phyloP scores from a whole-genome alignment of 2,888 invertebrate genomes.

The Aquatica leii region DNA sequence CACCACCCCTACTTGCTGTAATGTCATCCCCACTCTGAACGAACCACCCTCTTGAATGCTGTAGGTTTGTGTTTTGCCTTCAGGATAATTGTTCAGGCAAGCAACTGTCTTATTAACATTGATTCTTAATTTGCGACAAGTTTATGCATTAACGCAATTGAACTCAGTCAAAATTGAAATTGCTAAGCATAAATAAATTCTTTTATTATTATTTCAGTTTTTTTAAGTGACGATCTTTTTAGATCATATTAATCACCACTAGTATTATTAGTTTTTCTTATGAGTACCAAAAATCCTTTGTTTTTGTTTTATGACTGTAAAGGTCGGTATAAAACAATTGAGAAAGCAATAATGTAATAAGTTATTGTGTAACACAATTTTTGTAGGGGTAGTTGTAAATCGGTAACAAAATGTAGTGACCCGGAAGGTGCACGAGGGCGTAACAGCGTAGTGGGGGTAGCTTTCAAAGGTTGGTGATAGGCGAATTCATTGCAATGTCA shows the following conservation, averaged over 20 bases:
- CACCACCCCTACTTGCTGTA: conserved; percentile 59
- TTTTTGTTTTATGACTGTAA: too few species aligned
- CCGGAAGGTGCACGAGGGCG: conserved; percentile 60
- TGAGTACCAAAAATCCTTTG: too few species aligned
- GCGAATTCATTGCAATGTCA: conserved; percentile 48
- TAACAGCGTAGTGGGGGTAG: conserved; percentile 55
- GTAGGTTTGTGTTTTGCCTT: conserved; percentile 19
- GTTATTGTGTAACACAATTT: conserved; percentile 42
- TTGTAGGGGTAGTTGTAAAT: conserved; percentile 52
- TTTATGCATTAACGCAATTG: too few species aligned
- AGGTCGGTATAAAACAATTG: conserved; percentile 15
- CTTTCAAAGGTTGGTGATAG: conserved; percentile 33
- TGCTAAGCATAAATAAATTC: too few species aligned
- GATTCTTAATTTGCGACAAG: background rate
- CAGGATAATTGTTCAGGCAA: conserved; percentile 32
- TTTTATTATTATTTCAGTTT: too few species aligned
- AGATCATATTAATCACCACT: too few species aligned
- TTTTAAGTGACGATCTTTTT: too few species aligned
- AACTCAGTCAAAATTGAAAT: too few species aligned
- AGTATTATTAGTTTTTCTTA: too few species aligned
- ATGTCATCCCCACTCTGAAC: conserved; percentile 56
- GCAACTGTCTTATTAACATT: conserved; percentile 14
- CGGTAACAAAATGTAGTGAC: conserved; percentile 57
- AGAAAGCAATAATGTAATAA: conserved; percentile 35
- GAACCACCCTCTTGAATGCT: conserved; percentile 48